phyloP scores from a whole-genome alignment of 2,888 invertebrate species.

The Pasiphila rectangulata region DNA sequence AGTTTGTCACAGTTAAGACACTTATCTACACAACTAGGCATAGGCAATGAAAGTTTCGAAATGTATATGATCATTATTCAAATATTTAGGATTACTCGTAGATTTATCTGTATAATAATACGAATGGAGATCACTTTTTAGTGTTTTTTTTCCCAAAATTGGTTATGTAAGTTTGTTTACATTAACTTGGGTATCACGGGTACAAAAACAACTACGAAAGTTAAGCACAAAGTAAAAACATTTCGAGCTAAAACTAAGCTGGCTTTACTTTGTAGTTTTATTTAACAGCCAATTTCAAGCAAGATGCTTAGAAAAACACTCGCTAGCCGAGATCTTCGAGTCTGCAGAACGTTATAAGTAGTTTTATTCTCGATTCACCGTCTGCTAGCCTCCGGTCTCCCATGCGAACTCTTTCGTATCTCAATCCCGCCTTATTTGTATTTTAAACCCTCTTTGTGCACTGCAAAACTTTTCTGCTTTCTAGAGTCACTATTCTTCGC shows the following conservation, averaged over 20 bases:
- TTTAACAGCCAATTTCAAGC: conserved; percentile 18
- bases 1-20: not conserved
- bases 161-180: not conserved
- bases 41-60: no score
- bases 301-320: conserved; percentile 21
- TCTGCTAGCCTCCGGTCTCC: conserved; percentile 35
- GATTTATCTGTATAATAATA: no score
- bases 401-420: conserved; percentile 39
- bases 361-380: conserved; percentile 40
- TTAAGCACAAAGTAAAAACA: conserved; percentile 10
- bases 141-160: not conserved
- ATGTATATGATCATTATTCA: no score
- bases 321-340: conserved; percentile 19
- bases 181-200: not conserved
- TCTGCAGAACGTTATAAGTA: conserved; percentile 27
- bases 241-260: conserved; percentile 8
- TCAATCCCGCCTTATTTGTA: conserved; percentile 42
- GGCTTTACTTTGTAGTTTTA: conserved; percentile 19
- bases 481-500: conserved; percentile 23
- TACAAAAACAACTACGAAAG: conserved; percentile 2
- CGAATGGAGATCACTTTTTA: not conserved
- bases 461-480: conserved; percentile 34
- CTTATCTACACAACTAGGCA: no score
- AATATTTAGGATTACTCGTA: no score
- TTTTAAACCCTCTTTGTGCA: conserved; percentile 42